phyloP scores from a whole-genome alignment of 2,797 vertebrate species.

The Enteromius paludinosus region DNA sequence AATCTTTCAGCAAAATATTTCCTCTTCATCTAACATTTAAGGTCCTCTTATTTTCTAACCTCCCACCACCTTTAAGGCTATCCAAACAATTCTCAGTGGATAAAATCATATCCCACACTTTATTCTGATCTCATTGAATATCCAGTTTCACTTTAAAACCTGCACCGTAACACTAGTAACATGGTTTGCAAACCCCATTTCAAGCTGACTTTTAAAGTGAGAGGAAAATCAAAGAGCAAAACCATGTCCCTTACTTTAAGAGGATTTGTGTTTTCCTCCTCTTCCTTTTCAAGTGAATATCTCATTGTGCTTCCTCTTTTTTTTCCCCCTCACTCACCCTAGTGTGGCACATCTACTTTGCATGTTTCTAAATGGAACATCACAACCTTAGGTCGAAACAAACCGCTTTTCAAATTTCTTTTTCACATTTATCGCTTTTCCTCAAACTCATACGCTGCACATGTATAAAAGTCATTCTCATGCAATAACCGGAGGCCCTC shows the following conservation, averaged over 20 bases:
- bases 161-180: not conserved
- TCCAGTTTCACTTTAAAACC: not conserved
- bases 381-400: slow-evolving; percentile 56
- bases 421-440: not conserved
- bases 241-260: slow-evolving; percentile 4
- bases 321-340: not conserved
- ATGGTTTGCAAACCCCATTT: not conserved
- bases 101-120: not conserved
- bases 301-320: not conserved
- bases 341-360: slow-evolving; percentile 15
- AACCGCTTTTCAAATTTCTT: not conserved
- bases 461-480: slow-evolving; percentile 23
- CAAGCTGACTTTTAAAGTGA: not conserved
- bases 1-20: not conserved
- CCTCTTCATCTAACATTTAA: not conserved
- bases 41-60: not conserved
- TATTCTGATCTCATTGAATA: not conserved
- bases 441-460: not conserved
- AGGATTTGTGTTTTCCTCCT: slow-evolving; percentile 12
- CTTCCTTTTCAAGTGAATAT: not conserved
- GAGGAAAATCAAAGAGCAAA: slow-evolving; percentile 20
- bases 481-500: slow-evolving; percentile 27
- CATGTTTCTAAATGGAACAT: slow-evolving; percentile 47
- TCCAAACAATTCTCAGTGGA: not conserved
- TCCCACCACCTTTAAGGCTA: not conserved